Conservation (phyloP, 2,113 vertebrate genomes). For the Alces alces region DNA sequence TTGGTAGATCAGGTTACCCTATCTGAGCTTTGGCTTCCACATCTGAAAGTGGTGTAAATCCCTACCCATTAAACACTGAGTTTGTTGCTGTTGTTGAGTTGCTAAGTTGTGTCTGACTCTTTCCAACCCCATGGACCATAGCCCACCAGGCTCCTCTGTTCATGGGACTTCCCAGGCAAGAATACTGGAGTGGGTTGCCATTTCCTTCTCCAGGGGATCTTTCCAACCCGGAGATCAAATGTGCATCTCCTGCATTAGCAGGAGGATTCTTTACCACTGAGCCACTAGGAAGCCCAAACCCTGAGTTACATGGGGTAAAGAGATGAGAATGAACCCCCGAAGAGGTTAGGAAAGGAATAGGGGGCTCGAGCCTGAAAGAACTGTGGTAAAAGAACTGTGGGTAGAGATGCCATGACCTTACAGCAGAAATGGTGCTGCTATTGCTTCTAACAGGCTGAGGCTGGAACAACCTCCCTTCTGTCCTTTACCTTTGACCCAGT, state of each 20-base stretch:
- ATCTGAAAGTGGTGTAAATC: slow-evolving; percentile 8
- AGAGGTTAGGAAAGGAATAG: background rate
- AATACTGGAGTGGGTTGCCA: background rate
- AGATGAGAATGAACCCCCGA: background rate
- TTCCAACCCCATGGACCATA: background rate
- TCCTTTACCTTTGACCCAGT: slow-evolving; percentile 30
- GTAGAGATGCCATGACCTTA: background rate
- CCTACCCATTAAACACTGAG: background rate
- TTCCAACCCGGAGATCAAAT: background rate
- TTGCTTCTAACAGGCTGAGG: background rate
- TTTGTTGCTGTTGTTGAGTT: background rate
- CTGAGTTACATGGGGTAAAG: background rate
- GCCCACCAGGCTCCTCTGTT: background rate
- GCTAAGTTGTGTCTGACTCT: background rate
- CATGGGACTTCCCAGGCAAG: background rate
- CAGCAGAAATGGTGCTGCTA: background rate
- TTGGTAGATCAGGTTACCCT: background rate
- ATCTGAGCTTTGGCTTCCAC: background rate
- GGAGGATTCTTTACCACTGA: background rate
- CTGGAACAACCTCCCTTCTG: background rate
- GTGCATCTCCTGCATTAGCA: background rate
- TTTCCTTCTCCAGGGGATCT: background rate
- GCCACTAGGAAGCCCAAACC: background rate
- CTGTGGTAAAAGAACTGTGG: background rate
- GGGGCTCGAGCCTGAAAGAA: background rate